A percentile compares a stretch with the other conserved stretches of the same genome.
These are phyloP conservation scores for Flexamia atlantica DNA, from an alignment of 2,888 invertebrate species.

Conservation along the genomic window DNA sequence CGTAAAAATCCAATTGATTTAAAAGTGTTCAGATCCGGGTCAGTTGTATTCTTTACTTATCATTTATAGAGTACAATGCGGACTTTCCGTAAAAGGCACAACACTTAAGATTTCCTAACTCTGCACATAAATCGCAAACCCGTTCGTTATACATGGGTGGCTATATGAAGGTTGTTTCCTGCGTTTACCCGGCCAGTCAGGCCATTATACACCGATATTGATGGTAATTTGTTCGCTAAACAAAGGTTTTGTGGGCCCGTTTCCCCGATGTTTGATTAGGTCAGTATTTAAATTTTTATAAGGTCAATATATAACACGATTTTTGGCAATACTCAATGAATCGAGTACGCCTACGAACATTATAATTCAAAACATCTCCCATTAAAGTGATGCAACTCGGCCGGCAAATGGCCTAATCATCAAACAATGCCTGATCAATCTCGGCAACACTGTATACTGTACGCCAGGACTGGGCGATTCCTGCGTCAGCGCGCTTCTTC, in stretches of 20 bases:
- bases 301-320: conserved; percentile 47
- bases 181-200: not conserved
- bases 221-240: conserved; percentile 39
- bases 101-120: not conserved
- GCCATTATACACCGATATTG: conserved; percentile 14
- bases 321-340: conserved; percentile 36
- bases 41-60: no score
- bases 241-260: conserved; percentile 46
- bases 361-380: conserved; percentile 18
- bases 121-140: not conserved
- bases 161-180: conserved; percentile 24
- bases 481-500: conserved; percentile 4
- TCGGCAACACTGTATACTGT: conserved; percentile 20
- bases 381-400: conserved; percentile 16
- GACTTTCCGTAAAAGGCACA: no score
- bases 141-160: conserved; percentile 24
- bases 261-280: conserved; percentile 49
- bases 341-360: conserved; percentile 28
- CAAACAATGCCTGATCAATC: conserved; percentile 54
- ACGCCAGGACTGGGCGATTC: not conserved
- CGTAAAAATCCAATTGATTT: no score
- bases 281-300: conserved; percentile 51
- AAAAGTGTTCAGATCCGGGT: no score
- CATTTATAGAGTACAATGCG: no score
- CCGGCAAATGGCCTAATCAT: conserved; percentile 47